Conservation (phyloP, 2,888 invertebrate species). For the Serrognathus titanus region DNA sequence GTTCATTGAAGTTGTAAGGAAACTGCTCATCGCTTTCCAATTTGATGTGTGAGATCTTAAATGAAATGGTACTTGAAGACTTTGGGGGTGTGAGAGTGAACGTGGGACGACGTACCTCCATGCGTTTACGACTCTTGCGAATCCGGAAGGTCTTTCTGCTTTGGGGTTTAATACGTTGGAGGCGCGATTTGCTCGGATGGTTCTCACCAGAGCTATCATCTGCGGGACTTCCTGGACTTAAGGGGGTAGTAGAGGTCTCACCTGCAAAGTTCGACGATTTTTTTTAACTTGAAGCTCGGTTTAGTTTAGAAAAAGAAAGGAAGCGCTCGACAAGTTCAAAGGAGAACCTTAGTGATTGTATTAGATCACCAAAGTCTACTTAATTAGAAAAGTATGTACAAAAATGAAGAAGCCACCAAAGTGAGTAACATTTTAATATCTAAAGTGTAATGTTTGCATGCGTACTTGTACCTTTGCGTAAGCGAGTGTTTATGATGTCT, state of each 20-base stretch:
- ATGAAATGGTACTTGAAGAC: background rate
- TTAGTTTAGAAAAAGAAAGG: no score
- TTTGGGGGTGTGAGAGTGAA: background rate
- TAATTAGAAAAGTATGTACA: no score
- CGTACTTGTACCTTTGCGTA: no score
- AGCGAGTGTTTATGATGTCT: no score
- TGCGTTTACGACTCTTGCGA: constrained; percentile 71
- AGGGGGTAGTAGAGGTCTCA: constrained; percentile 70
- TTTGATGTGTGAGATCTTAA: constrained; percentile 52
- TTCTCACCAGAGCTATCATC: constrained; percentile 66
- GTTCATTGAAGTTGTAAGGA: constrained; percentile 5
- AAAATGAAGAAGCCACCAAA: no score
- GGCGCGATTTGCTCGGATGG: constrained; percentile 60
- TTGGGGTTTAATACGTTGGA: constrained; percentile 90
- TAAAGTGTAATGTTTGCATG: no score
- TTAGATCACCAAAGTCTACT: no score
- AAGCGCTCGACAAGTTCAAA: no score
- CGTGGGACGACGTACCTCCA: constrained; percentile 55
- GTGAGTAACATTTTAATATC: no score
- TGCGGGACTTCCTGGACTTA: constrained; percentile 69
- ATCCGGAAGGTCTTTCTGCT: constrained; percentile 91
- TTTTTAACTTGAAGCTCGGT: no score
- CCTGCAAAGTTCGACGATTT: constrained; percentile 49
- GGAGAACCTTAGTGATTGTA: no score
- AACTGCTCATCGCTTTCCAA: constrained; percentile 44